phyloP scores from a whole-genome alignment of 2,113 vertebrate genomes.

The Sporophila hypoxantha region DNA sequence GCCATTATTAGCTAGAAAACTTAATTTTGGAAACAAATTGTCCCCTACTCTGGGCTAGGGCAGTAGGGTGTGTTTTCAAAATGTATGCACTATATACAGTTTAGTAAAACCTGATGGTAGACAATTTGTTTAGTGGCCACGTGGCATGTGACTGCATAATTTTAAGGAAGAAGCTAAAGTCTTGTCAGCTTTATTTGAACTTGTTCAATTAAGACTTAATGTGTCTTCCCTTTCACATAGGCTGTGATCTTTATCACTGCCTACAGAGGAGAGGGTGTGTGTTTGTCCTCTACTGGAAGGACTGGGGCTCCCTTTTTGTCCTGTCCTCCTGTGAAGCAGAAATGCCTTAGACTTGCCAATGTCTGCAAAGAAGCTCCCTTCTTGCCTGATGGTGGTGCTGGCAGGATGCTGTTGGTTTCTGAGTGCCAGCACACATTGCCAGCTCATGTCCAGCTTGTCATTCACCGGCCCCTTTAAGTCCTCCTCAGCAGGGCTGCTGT shows the following conservation, averaged over 20 bases:
- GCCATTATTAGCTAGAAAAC: background rate
- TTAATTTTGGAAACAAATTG: constrained; percentile 1
- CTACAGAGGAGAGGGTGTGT: background rate
- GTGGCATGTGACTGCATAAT: background rate
- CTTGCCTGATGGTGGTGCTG: fast-evolving
- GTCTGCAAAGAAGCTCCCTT: background rate
- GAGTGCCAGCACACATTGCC: fast-evolving
- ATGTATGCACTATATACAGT: background rate
- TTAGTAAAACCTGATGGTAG: background rate
- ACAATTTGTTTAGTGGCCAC: background rate
- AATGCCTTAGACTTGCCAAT: fast-evolving
- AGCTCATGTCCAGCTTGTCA: background rate
- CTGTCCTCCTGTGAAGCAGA: background rate
- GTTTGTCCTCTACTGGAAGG: background rate
- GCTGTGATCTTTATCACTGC: background rate
- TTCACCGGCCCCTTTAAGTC: background rate
- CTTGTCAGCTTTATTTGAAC: background rate
- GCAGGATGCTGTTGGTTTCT: background rate
- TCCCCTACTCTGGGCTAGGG: background rate
- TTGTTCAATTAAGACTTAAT: background rate
- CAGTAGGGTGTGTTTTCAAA: background rate
- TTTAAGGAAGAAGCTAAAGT: background rate
- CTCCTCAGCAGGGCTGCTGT: background rate
- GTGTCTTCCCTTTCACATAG: background rate
- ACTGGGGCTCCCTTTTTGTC: background rate